A percentile compares a stretch with the other conserved stretches of the same genome.
Evolutionary conservation across 2,797 vertebrate genomes (phyloP).

Genomic region (Pangasius krempfi): DNA sequence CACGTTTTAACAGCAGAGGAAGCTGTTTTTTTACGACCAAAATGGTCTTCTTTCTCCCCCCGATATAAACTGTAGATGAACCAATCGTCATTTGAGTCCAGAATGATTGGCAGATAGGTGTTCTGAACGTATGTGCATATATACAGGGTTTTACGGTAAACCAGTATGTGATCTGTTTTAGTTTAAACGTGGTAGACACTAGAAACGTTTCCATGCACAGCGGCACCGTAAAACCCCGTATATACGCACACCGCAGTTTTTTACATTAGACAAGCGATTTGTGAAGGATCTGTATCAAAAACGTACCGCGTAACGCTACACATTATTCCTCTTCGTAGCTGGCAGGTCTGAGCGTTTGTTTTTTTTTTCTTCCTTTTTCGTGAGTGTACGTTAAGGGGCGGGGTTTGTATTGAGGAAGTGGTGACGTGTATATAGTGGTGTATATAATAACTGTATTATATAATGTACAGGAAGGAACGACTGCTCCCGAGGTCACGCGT

Average conservation of each 20-base stretch:
- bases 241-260: background rate
- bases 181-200: background rate
- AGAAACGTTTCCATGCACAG: background rate
- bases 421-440: background rate
- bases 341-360: background rate
- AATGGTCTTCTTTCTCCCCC: background rate
- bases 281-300: background rate
- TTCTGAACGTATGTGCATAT: background rate
- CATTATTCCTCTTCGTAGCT: background rate
- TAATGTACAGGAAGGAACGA: constrained; percentile 22
- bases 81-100: background rate
- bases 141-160: background rate
- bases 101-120: background rate
- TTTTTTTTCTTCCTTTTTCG: no score
- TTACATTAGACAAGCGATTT: background rate
- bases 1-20: no score
- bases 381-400: background rate
- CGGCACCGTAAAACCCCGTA: background rate
- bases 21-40: no score
- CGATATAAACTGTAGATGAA: background rate
- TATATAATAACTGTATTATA: background rate
- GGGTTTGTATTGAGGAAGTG: background rate
- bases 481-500: background rate
- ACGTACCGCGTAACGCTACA: background rate
- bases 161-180: background rate